phyloP scores from a whole-genome alignment of 2,113 vertebrate species.

The Scortum barcoo region DNA sequence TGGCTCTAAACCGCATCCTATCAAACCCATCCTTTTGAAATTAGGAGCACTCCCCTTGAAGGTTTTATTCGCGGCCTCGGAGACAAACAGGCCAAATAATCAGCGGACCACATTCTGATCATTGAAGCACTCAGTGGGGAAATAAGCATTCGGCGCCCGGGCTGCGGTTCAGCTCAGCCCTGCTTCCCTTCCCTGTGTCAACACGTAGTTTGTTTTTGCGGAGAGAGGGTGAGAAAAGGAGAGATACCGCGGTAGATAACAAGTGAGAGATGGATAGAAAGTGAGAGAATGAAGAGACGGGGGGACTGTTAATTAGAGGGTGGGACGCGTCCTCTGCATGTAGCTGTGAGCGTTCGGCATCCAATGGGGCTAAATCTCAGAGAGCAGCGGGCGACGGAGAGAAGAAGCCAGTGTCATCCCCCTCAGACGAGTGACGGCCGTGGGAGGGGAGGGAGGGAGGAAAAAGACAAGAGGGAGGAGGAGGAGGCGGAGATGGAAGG shows the following conservation, averaged over 20 bases:
- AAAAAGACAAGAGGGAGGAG: not conserved
- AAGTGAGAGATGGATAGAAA: conserved; percentile 24
- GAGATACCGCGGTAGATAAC: not conserved
- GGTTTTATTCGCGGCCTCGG: conserved; percentile 9
- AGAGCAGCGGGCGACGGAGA: conserved; percentile 34
- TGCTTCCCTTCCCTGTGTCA: conserved; percentile 12
- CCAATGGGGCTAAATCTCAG: conserved; percentile 26
- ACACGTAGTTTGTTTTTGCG: conserved; percentile 33
- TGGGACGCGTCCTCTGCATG: conserved; percentile 30
- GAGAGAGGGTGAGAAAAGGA: conserved; percentile 26
- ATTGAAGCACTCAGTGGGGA: conserved; percentile 16
- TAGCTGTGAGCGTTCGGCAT: conserved; percentile 41
- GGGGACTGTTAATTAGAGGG: conserved; percentile 46
- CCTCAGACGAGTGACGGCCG: conserved; percentile 45
- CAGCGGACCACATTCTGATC: conserved; percentile 46
- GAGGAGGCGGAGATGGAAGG: conserved; percentile 49
- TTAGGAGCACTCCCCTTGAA: not conserved
- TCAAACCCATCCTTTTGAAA: conserved; percentile 32
- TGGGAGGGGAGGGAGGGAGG: conserved; percentile 31
- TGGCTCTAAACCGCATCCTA: not conserved
- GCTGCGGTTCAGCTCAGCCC: conserved; percentile 9
- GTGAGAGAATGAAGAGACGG: conserved; percentile 31
- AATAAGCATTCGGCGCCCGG: conserved; percentile 7
- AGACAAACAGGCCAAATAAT: conserved; percentile 39
- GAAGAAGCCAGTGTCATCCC: conserved; percentile 47